Percentiles rank a stretch among this genome's conserved stretches.
Evolutionary conservation across 2,888 invertebrate genomes (phyloP).

Genomic region (Biston betularia): DNA sequence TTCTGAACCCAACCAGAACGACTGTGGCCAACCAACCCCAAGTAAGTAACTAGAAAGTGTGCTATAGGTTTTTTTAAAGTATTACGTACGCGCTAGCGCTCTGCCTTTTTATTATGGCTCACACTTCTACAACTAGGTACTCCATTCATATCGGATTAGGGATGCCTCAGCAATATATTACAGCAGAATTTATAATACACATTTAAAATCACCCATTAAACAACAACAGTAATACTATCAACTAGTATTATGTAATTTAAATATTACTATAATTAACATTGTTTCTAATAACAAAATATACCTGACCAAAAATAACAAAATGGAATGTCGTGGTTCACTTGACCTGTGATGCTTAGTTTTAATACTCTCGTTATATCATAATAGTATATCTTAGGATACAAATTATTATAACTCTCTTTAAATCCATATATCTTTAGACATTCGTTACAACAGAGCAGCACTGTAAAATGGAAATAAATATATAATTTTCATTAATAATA

Average conservation of each 20-base stretch:
- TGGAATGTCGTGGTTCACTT: slow-evolving; percentile 44
- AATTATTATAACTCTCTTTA: slow-evolving; percentile 43
- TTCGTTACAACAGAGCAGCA: slow-evolving; percentile 43
- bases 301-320: slow-evolving; percentile 26
- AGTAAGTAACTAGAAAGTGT: no score
- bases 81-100: no score
- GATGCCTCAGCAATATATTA: not conserved
- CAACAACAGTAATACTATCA: slow-evolving; percentile 41
- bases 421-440: slow-evolving; percentile 41
- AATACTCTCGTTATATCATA: slow-evolving; percentile 56
- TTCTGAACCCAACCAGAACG: no score
- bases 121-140: no score
- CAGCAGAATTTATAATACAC: not conserved
- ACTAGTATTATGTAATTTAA: slow-evolving; percentile 9
- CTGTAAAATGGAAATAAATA: slow-evolving; percentile 11
- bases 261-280: slow-evolving; percentile 10
- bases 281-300: slow-evolving; percentile 6
- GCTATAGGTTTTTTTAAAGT: no score
- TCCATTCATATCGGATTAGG: no score
- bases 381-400: slow-evolving; percentile 42
- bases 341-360: slow-evolving; percentile 62
- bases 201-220: slow-evolving; percentile 45
- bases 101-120: no score
- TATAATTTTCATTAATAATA: not conserved
- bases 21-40: no score